Evolutionary conservation across 1,140 invertebrate genomes (phyloP).

Genomic region (Aphaenogaster rudis): DNA sequence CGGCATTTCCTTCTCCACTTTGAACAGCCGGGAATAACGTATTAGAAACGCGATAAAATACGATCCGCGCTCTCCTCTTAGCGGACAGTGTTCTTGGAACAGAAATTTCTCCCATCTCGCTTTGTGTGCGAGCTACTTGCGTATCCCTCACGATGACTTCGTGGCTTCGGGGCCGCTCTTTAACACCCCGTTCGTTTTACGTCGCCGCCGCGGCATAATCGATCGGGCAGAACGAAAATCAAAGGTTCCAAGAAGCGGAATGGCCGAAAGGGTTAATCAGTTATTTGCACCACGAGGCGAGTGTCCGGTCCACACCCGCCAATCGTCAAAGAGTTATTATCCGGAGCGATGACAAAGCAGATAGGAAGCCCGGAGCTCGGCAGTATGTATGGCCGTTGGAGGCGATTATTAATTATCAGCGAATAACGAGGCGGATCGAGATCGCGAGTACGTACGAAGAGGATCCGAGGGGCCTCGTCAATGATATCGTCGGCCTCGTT

Average conservation of each 20-base stretch:
- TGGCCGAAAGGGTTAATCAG: constrained; percentile 29
- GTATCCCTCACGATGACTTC: constrained; percentile 2
- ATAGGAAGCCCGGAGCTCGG: constrained; percentile 64
- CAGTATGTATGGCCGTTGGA: constrained; percentile 22
- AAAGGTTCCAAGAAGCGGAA: constrained; percentile 44
- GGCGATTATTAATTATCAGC: constrained; percentile 77
- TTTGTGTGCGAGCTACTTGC: not conserved
- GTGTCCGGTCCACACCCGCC: constrained; percentile 36
- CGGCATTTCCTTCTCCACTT: not conserved
- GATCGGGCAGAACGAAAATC: constrained; percentile 50
- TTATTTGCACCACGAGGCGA: constrained; percentile 41
- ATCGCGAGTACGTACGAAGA: constrained; percentile 53
- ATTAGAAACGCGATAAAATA: constrained; percentile 22
- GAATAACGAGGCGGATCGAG: constrained; percentile 59
- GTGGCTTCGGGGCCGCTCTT: constrained; percentile 3
- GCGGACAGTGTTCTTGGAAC: not conserved
- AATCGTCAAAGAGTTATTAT: constrained; percentile 76
- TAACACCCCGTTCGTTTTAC: constrained; percentile 22
- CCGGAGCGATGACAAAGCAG: constrained; percentile 79
- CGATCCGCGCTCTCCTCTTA: not conserved
- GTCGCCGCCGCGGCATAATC: not conserved
- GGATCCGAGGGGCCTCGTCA: constrained; percentile 14
- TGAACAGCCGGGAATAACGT: constrained; percentile 24
- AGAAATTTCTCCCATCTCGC: constrained; percentile 13
- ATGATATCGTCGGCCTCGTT: constrained; percentile 59